Evolutionary conservation across 2,888 invertebrate genomes (phyloP), one percentile per base, ranked within the genome.

Genomic region (Heliconius erato): DNA sequence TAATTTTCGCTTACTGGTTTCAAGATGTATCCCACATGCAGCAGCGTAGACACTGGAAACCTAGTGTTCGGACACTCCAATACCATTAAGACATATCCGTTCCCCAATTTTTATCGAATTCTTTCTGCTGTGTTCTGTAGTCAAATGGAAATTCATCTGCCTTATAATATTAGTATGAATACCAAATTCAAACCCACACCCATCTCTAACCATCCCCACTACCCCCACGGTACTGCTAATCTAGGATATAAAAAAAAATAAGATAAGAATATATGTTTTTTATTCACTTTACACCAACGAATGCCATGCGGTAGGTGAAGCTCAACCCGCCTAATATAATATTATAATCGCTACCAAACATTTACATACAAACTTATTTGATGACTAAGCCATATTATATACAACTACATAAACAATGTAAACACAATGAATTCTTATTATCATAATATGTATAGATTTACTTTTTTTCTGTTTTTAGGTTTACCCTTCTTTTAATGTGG

Each of bases 261-360:
- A 63, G 32, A 63, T 54, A 59, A 59, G n/a, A 14, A 59, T 3
- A 59, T 59, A 6, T n/a, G 23, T 32, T 14, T 76, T 35, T 59
- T 59, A 35, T 35, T 32, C 23, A 11, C 28, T 28, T 59, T 59
- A 32, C 44, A 40, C n/a, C 7, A 76, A 26, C n/a, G 63, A 65
- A 16, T n/a, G 76, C n/a, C 40, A 40, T 67, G 77, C 77, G 77
- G 77, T 77, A 67, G 77, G 77, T 77, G 44, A 63, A 65, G 65
- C 77, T 77, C 35, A 59, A 14, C 65, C 11, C 44, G 65, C 19
- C 77, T 67, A 2, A 65, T 65, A 40, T 77, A 26, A 63, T 35
- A 65, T 77, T 63, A 65, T 28, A 67, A 63, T 44, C 65, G 35
- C 77, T 44, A 19, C 40, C 63, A 77, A 44, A 77, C 65, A 77